Base-by-base conservation (phyloP, 2,888 invertebrate species). In the Pachycephus smyrnensis region DNA sequence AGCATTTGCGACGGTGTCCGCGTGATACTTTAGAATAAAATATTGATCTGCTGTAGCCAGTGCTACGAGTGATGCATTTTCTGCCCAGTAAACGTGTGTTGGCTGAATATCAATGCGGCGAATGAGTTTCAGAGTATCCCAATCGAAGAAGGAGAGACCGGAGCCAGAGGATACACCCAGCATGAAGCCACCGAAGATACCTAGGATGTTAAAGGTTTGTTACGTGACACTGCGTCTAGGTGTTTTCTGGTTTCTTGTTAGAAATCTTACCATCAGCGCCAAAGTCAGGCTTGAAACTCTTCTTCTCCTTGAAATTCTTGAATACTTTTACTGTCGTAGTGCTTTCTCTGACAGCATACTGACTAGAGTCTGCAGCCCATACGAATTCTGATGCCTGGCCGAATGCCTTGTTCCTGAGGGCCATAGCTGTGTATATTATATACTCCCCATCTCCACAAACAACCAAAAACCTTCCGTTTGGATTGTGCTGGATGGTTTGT, bases 361-460 rank as follows among this genome's bases (percentile, higher is more conserved):
- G 97, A 73, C 98, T 98, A 55, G 98, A 98, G 91, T 99, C 99
- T 75, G 96, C 94, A 0, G 98, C 98, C 99, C 99, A 99, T 0
- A 99, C 99, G 91, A 99, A 99, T 92, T 99, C 99, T 87, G 98
- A 97, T 0, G 99, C 99, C 15, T 97, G 96, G 0, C 99, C 99
- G 90, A 99, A 99, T 1, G 98, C 98, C 91, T 99, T 99, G 92
- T 99, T 99, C 76, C 99, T 94, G 82, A 99, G 93, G 0, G 99
- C 99, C 98, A 99, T 99, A 0, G 99, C 98, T 0, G 99, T 99
- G 93, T 99, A 99, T 86, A 99, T 99, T 75, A 99, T 99, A 92
- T 99, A 99, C 91, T 99, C 99, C 23, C 99, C 99, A 92, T 99
- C 99, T 1, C 99, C 99, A 89, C 99, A 99, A 2, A 99, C 99